A percentile compares a stretch with the other conserved stretches of the same genome.
phyloP scores from a whole-genome alignment of 1,140 invertebrate genomes.

The Polypedilum pembai region DNA sequence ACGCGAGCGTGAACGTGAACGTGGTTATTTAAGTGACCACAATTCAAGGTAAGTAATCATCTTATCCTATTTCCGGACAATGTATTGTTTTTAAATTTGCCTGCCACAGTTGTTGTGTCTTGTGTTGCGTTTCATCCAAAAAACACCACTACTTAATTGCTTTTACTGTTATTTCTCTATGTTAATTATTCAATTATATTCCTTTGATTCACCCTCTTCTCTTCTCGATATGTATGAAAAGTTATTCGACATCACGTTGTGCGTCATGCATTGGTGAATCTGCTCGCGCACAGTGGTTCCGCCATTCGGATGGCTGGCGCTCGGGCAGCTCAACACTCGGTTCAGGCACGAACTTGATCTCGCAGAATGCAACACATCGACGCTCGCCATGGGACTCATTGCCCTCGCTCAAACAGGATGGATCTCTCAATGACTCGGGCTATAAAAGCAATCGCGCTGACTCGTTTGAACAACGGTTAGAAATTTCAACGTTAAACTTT shows the following conservation, averaged over 20 bases:
- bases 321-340: slow-evolving; percentile 65
- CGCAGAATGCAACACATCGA: slow-evolving; percentile 47
- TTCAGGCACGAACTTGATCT: slow-evolving; percentile 47
- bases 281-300: slow-evolving; percentile 75
- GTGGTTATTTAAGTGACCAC: slow-evolving; percentile 78
- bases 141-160: too few relatives aligned
- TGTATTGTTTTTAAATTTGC: neutral
- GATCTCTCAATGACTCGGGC: slow-evolving; percentile 73
- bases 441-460: slow-evolving; percentile 78
- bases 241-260: slow-evolving; percentile 58
- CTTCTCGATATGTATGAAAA: slow-evolving; percentile 32
- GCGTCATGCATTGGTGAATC: slow-evolving; percentile 77
- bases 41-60: slow-evolving; percentile 63
- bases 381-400: slow-evolving; percentile 77
- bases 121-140: too few relatives aligned
- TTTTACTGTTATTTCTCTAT: neutral
- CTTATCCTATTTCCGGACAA: too few relatives aligned
- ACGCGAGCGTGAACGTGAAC: slow-evolving; percentile 58
- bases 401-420: slow-evolving; percentile 70
- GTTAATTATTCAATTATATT: neutral
- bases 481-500: slow-evolving; percentile 2
- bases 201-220: neutral
- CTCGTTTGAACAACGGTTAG: slow-evolving; percentile 73
- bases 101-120: too few relatives aligned
- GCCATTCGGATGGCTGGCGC: slow-evolving; percentile 78